Evolutionary conservation across 2,888 invertebrate species (phyloP).

Genomic region (Gonocerus acuteangulatus): DNA sequence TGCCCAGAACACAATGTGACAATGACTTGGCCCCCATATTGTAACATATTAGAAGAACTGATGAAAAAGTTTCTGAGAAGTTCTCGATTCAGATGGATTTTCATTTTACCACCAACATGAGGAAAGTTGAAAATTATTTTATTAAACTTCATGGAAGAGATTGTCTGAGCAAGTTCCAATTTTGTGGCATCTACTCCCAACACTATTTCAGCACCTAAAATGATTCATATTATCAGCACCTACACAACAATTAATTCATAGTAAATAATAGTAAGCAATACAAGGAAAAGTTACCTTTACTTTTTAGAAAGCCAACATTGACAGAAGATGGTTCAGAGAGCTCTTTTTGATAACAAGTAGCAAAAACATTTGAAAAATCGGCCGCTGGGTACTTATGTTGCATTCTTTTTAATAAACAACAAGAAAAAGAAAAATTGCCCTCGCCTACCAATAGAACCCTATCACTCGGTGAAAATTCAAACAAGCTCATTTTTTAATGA

Average conservation of each 20-base stretch:
- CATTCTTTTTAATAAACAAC: slow-evolving; percentile 41
- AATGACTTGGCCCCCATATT: slow-evolving; percentile 43
- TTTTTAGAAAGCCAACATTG: slow-evolving; percentile 41
- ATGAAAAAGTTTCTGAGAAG: slow-evolving; percentile 48
- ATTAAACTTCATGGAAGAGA: slow-evolving; percentile 42
- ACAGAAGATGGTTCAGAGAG: slow-evolving; percentile 39
- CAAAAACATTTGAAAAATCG: slow-evolving; percentile 24
- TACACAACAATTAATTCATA: background rate
- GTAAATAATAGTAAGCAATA: no score
- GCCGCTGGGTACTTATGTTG: background rate
- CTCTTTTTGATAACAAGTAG: slow-evolving; percentile 43
- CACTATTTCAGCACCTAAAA: slow-evolving; percentile 45
- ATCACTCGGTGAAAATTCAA: slow-evolving; percentile 9
- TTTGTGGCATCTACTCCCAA: slow-evolving; percentile 49
- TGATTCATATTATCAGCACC: background rate
- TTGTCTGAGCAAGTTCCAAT: slow-evolving; percentile 41
- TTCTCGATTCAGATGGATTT: slow-evolving; percentile 50
- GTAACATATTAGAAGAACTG: slow-evolving; percentile 44
- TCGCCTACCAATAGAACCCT: slow-evolving; percentile 48
- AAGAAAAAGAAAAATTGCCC: slow-evolving; percentile 51
- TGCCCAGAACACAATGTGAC: slow-evolving; percentile 51
- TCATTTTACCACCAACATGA: slow-evolving; percentile 54
- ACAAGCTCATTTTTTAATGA: background rate
- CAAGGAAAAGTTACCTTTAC: slow-evolving; percentile 40
- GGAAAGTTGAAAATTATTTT: slow-evolving; percentile 56